Evolutionary conservation across 1,140 invertebrate genomes (phyloP), one percentile per base, ranked within the genome.

Genomic region (Anastrepha ludens): DNA sequence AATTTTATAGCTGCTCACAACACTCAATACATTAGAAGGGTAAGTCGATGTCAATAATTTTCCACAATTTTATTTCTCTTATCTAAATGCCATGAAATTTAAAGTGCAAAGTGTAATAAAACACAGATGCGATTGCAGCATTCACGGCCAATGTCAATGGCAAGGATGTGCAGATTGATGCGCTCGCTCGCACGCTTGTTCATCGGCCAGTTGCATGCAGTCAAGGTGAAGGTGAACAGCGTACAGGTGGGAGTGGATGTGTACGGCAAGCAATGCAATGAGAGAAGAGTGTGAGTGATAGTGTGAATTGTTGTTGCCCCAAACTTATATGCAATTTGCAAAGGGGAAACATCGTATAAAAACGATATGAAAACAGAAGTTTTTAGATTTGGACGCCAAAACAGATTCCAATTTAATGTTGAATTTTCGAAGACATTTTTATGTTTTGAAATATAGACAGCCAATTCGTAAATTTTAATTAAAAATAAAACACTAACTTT

Each of bases 101-200:
- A 47, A 81, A 55, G 47, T 81, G 44, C n/a, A 81, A 55, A 81
- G 74, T 81, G 74, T 29, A 81, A 81, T 81, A 58, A 50, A 55
- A 47, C n/a, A 81, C 17, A 55, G 47, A 81, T 17, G 13, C 70
- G 15, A 17, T 17, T 81, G 74, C 74, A 20, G 74, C 47, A 81
- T 81, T 81, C 74, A 81, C 74, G 47, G 44, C 74, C 74, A 81
- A 81, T 81, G 74, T 81, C 74, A 81, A 81, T 58, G 74, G 74
- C 74, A 81, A 81, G 47, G 74, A 81, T 81, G 17, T 81, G 74
- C 74, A 55, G 74, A 17, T 55, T 50, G 41, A 50, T n/a, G 74
- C 9, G 13, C 29, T 8, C 64, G 64, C 64, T 39, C 44, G 47
- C 17, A 47, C 5, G 17, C 2, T 81, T 17, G 15, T 13, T 55